phyloP scores from a whole-genome alignment of 1,140 invertebrate species.

The Papilio aristodemus region DNA sequence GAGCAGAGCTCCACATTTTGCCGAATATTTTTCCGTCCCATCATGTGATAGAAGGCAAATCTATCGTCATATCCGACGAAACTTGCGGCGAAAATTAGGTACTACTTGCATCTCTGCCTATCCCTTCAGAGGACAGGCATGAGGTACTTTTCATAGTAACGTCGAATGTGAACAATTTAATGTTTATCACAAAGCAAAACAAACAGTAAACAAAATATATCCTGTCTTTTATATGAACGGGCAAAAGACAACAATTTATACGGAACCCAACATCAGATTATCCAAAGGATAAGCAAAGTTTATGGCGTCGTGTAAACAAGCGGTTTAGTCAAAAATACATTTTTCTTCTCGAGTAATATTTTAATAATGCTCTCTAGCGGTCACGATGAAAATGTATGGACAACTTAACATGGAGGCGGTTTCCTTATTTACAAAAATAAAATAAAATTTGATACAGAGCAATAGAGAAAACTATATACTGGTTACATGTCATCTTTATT shows the following conservation, averaged over 20 bases:
- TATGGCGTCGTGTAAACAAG: conserved; percentile 40
- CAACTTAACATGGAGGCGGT: conserved; percentile 37
- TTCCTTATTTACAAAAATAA: conserved; percentile 26
- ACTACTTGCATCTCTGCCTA: no score
- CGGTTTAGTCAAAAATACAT: conserved; percentile 55
- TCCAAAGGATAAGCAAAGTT: conserved; percentile 26
- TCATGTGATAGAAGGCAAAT: no score
- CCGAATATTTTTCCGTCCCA: no score
- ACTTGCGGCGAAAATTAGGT: no score
- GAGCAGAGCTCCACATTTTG: no score
- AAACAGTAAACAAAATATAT: neutral
- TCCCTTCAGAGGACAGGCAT: no score
- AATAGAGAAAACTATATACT: no score
- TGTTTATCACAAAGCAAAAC: neutral
- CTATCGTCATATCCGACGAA: no score
- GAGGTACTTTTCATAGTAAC: no score
- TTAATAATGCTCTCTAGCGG: conserved; percentile 54
- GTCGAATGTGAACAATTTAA: no score
- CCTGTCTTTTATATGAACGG: conserved; percentile 19
- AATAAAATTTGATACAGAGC: no score
- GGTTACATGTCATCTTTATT: no score
- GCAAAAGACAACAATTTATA: conserved; percentile 27
- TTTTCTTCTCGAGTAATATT: conserved; percentile 55
- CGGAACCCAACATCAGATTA: conserved; percentile 24
- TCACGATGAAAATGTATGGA: conserved; percentile 41